Evolutionary conservation across 1,140 invertebrate species (phyloP), one percentile per base, ranked within the genome.

Genomic region (Bombus confusus): DNA sequence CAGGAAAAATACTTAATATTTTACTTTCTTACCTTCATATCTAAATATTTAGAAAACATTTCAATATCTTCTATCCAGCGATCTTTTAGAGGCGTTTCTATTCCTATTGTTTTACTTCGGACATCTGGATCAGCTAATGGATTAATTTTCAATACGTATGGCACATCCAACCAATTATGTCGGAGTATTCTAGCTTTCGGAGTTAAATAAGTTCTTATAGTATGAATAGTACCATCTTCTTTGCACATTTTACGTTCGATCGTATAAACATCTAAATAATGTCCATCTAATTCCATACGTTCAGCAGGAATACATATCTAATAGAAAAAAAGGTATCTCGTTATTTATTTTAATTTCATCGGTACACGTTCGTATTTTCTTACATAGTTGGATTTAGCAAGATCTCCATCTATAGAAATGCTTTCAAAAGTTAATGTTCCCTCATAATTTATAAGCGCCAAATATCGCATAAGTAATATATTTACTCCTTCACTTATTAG

Each of bases 401-500:
- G 91, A 59, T 93, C 94, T 31, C 96, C 96, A 87, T 96, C 95
- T 69, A 96, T 96, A 66, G 96, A 95, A 59, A 96, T 94, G 43
- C 95, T 95, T 57, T 95, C 92, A 10, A 96, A 93, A 89, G 95
- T 95, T 82, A 97, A 94, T 62, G 85, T 93, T 22, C 96, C 96
- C 77, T 93, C 93, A 87, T 95, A 96, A 86, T 95, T 94, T 59
- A 88, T 94, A 34, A 96, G 90, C 13, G 95, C 96, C 31, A 97
- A 94, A 91, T 96, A 96, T 88, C 96, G 94, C 88, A 96, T 94
- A 18, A 97, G 90, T 43, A 97, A 90, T 78, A 97, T 95, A 91
- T 96, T 96, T 37, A 95, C 95, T 72, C 95, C 96, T 94, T 97
- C 96, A n/a, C 96, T 95, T 85, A 96, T 93, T 79, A 96, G 95